Evolutionary conservation across 2,113 vertebrate species (phyloP), one percentile per base, ranked within the genome.

Genomic region (Caracal caracal): DNA sequence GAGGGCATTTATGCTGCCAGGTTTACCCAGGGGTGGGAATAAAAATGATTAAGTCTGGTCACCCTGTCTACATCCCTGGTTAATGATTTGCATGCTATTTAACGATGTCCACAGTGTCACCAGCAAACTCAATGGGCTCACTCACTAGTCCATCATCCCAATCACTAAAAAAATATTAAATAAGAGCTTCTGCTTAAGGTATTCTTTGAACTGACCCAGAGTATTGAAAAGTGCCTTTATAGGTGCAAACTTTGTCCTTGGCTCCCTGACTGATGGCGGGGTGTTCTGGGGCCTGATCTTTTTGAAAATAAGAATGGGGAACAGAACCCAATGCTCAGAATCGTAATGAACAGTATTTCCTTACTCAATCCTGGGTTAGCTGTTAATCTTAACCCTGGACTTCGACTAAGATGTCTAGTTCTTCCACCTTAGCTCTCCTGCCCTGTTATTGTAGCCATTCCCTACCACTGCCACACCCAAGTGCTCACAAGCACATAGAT

Each of bases 11-110:
- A 40, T 65, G 85, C 78, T 75, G 61, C 90, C 49, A 84, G 93
- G 43, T 76, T 73, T 88, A 53, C 85, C 81, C 85, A 86, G 16
- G 66, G 75, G 81, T 85, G 78, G 59, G 84, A 86, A 93, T 95
- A 71, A 93, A 96, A 96, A 95, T 83, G 59, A 95, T 96, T 13
- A 94, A 94, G 33, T 90, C 78, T 92, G 61, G 70, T 33, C 15
- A 40, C 33, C 71, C 66, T 82, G 56, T 95, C 90, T 61, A 12
- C 30, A 6, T 71, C 88, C 43, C 90, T 80, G 63, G 75, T 88
- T 96, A 96, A 93, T 91, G 92, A 93, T 93, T 84, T 97, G 88
- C 75, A 26, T 10, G 43, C 87, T 89, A 81, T 78, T 97, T 93
- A 97, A 94, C 59, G 47, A 94, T 82, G 65, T 73, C 83, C 79